phyloP scores from a whole-genome alignment of 2,888 invertebrate genomes.

The Zootermopsis nevadensis region DNA sequence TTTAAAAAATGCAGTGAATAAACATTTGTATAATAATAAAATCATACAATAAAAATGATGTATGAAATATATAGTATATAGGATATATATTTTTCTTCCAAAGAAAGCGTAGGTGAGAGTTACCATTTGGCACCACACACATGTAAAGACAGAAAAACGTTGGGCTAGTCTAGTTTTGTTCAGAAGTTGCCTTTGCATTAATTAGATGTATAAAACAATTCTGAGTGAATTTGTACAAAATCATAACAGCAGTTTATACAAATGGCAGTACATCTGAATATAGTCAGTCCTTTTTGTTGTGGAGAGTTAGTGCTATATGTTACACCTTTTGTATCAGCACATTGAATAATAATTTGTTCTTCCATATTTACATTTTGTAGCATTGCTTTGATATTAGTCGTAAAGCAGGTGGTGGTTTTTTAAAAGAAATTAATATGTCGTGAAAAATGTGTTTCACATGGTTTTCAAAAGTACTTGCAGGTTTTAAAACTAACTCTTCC shows the following conservation, averaged over 20 bases:
- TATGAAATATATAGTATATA: constrained; percentile 13
- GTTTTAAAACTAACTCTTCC: constrained; percentile 1
- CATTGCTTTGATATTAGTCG: background rate
- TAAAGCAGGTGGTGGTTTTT: background rate
- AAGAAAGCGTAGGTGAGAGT: background rate
- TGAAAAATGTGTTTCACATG: background rate
- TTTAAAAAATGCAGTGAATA: constrained; percentile 27
- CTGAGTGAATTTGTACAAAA: constrained; percentile 7
- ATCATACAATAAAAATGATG: constrained; percentile 13
- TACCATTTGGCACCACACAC: background rate
- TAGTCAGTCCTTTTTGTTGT: background rate
- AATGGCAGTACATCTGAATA: constrained; percentile 15
- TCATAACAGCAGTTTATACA: background rate
- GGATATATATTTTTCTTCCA: constrained; percentile 24
- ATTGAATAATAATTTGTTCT: background rate
- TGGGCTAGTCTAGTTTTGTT: constrained; percentile 1
- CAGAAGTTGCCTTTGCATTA: constrained; percentile 7
- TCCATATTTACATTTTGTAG: constrained; percentile 26
- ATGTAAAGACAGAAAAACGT: background rate
- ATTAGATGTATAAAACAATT: background rate
- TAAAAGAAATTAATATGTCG: background rate
- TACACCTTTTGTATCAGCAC: background rate
- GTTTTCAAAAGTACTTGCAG: background rate
- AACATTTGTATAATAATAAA: constrained; percentile 32
- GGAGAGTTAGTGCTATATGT: background rate